A percentile compares a stretch with the other conserved stretches of the same genome.
Conservation (phyloP, 2,888 invertebrate genomes). For the Macrosiphum euphorbiae region DNA sequence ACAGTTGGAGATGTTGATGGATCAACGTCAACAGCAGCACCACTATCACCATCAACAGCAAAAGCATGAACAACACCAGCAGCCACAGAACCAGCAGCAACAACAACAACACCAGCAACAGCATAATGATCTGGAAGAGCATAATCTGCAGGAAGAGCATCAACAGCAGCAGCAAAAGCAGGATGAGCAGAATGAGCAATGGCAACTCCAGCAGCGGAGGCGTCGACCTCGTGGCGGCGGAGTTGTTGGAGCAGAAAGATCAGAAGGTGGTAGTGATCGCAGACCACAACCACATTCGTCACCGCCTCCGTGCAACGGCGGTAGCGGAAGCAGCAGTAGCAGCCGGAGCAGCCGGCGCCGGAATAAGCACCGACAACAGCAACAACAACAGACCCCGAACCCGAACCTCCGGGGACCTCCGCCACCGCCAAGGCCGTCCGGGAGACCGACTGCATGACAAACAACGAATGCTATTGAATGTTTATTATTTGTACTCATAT, state of each 20-base stretch:
- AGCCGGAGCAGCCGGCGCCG: conserved; percentile 44
- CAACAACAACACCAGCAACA: not conserved
- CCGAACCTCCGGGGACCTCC: not conserved
- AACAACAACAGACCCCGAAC: conserved; percentile 1
- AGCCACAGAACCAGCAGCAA: not conserved
- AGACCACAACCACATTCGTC: not conserved
- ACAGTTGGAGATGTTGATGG: conserved; percentile 52
- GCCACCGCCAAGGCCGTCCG: not conserved
- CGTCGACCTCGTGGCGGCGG: conserved; percentile 6
- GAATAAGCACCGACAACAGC: conserved; percentile 32
- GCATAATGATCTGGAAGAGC: not conserved
- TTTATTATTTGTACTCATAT: not conserved
- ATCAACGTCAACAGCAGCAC: conserved; percentile 22
- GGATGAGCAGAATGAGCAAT: not conserved
- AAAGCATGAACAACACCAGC: not conserved
- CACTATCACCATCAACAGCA: not conserved
- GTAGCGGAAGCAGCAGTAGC: not conserved
- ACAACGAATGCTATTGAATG: not conserved
- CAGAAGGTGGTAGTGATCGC: not conserved
- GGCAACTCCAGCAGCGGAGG: not conserved
- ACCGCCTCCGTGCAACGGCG: not conserved
- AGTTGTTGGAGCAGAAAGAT: not conserved
- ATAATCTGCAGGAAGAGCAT: not conserved
- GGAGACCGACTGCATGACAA: not conserved
- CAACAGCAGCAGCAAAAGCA: not conserved